Conservation (phyloP, 2,113 vertebrate species). For the Trichechus manatus region DNA sequence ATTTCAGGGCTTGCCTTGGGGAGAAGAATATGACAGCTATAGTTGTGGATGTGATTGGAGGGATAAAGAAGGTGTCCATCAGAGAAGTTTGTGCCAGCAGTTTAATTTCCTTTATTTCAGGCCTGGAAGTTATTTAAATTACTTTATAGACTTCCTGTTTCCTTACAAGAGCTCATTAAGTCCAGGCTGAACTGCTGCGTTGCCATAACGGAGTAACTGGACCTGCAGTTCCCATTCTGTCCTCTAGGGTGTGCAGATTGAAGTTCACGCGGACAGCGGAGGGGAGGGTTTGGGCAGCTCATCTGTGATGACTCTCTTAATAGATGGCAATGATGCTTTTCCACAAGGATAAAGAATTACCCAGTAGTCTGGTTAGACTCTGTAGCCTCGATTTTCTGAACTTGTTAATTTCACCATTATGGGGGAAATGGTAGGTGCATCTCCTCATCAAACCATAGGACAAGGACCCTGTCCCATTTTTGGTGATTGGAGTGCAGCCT, state of each 20-base stretch:
- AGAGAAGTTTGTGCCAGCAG: slow-evolving; percentile 78
- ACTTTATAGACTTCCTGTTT: slow-evolving; percentile 86
- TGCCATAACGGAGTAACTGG: background rate
- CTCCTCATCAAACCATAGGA: background rate
- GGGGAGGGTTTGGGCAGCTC: background rate
- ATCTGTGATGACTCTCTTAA: background rate
- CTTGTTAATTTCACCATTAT: background rate
- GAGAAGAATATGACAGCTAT: slow-evolving; percentile 41
- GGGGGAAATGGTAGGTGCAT: background rate
- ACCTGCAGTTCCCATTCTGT: slow-evolving; percentile 40
- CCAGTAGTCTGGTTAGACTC: background rate
- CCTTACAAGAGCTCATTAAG: slow-evolving; percentile 83
- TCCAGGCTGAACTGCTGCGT: background rate
- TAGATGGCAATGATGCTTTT: background rate
- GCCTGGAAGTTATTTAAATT: slow-evolving; percentile 84
- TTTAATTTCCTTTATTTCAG: slow-evolving; percentile 84
- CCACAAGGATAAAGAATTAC: background rate
- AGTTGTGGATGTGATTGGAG: slow-evolving; percentile 46
- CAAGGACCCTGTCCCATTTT: background rate
- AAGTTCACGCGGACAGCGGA: rapidly evolving
- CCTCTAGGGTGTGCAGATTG: slow-evolving; percentile 32
- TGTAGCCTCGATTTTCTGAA: background rate
- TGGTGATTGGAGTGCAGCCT: background rate
- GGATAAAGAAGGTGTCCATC: slow-evolving; percentile 73
- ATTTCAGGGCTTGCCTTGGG: slow-evolving; percentile 33